Evolutionary conservation across 2,113 vertebrate genomes (phyloP).

Genomic region (Hippopotamus amphibius): DNA sequence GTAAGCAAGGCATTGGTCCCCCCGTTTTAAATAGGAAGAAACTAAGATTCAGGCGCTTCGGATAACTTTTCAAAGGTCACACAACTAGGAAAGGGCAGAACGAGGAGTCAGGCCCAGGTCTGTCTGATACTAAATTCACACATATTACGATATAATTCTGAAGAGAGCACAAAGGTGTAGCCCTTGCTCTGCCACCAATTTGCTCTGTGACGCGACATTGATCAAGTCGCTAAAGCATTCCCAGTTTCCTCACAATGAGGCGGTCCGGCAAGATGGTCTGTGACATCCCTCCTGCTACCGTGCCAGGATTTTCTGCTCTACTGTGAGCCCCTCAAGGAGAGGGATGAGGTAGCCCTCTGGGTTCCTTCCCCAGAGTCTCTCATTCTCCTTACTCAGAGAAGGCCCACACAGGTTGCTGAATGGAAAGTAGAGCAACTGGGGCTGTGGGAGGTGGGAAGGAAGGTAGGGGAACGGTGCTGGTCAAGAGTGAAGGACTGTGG

Average conservation of each 20-base stretch:
- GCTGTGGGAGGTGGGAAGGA: not conserved
- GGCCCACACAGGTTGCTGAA: not conserved
- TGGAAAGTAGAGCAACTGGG: not conserved
- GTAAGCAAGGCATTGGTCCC: not conserved
- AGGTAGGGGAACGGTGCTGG: not conserved
- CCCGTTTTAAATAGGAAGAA: not conserved
- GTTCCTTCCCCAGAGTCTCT: not conserved
- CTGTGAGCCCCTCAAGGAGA: not conserved
- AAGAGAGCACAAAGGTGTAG: not conserved
- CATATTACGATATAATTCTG: fast-evolving
- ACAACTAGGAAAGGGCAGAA: not conserved
- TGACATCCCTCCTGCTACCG: not conserved
- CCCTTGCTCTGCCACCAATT: not conserved
- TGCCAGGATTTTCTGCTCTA: not conserved
- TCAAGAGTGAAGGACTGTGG: not conserved
- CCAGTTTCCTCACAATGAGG: not conserved
- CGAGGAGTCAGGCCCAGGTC: not conserved
- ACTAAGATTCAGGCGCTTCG: not conserved
- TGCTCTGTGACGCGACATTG: not conserved
- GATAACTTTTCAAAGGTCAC: not conserved
- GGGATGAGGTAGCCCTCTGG: not conserved
- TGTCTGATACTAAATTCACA: not conserved
- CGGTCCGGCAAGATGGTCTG: not conserved
- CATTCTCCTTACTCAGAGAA: not conserved
- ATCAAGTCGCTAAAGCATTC: not conserved